Evolutionary conservation across 1,140 invertebrate species (phyloP), one percentile per base, ranked within the genome.

Genomic region (Drosophila asahinai): DNA sequence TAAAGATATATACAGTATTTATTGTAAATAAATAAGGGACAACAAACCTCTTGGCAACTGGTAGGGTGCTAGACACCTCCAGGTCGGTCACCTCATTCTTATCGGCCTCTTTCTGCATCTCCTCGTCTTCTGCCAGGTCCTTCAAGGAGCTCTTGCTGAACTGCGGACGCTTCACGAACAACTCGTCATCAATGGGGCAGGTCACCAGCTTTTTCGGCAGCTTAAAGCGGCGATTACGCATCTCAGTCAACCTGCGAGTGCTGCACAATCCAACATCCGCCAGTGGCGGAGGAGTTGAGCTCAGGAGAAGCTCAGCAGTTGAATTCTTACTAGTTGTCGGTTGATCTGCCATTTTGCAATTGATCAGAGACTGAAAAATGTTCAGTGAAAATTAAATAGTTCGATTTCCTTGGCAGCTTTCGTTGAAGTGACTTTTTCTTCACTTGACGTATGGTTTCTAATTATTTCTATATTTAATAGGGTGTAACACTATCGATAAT

Each of bases 151-250:
- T 45, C 36, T 65, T 60, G 5, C 4, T 51, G 7, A 81, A 89
- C 5, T 52, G 47, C 1, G 84, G 86, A 12, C 76, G 22, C 40
- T 79, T 73, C 3, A 89, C 70, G 19, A 89, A 90, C 2, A 90
- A 62, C 12, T 89, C 84, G 4, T 79, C 63, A 0, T 84, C 65
- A 2, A 51, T 25, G 25, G 40, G 40, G 3, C 43, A 25, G 0
- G n/a, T 1, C 2, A 11, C 40, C 22, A 57, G 22, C 6, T 52
- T 71, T 22, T 66, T 67, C 0, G 63, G 49, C 7, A 30, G 36
- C 8, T 73, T 67, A 17, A 52, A 17, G 27, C 74, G 65, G 4
- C 66, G 57, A 25, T 75, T 51, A 19, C 47, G 67, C 1, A 52
- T 19, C 15, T 71, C 59, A 0, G 77, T 48, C 73, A 89, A 57